Evolutionary conservation across 2,888 invertebrate species (phyloP), one percentile per base, ranked within the genome.

Genomic region (Stenoptilia bipunctidactyla): DNA sequence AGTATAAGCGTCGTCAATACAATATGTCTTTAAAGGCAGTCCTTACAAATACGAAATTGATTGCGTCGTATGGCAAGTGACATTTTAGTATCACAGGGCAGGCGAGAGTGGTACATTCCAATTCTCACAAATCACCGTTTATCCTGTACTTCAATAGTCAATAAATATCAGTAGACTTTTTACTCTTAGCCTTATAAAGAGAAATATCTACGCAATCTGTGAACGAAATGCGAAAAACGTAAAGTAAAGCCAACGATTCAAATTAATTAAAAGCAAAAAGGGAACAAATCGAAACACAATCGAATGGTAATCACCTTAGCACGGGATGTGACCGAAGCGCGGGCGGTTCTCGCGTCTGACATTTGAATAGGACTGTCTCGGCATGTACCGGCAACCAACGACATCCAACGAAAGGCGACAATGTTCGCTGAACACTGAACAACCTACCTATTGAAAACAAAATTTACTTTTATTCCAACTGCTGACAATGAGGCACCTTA

Each of bases 1-100:
- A n/a, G n/a, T n/a, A 20, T 5, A 20, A 20, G 45, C 40, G 44
- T 40, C 46, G 65, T 64, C 58, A 56, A 58, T 61, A 57, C 66
- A 64, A 75, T 76, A 75, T 74, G 74, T 74, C 72, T 67, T 69
- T 67, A 69, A 63, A 61, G 63, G 64, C 67, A 68, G 12, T 3
- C 30, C n/a, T 30, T 80, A 82, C 83, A 80, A 82, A 83, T 83
- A 70, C 70, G 80, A 82, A 79, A 83, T 80, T 83, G 83, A 83
- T 83, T 82, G 75, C 80, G 70, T 73, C 76, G 77, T 76, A 74
- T 74, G 74, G 68, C 75, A 67, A 77, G 66, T 77, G 80, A 82
- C 80, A 82, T 80, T 82, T 80, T 68, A 77, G 80, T 69, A 68
- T 64, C 61, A 58, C 50, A 45, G 59, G 48, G 58, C 61, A 49